Evolutionary conservation across 2,797 vertebrate species (phyloP).

Genomic region (Rhabdomys pumilio): DNA sequence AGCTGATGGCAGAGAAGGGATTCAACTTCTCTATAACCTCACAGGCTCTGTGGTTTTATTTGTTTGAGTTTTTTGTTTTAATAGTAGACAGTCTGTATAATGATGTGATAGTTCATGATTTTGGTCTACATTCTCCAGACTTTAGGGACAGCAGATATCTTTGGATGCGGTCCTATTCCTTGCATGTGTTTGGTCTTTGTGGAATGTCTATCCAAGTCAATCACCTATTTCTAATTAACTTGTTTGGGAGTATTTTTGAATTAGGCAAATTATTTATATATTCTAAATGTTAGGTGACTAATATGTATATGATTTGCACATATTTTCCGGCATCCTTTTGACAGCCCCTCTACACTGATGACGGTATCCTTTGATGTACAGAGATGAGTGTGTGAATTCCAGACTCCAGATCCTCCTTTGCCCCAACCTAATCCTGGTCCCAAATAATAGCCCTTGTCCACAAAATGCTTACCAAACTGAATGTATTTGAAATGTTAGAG

Average conservation of each 20-base stretch:
- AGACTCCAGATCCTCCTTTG: neutral
- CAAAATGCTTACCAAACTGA: neutral
- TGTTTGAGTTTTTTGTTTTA: neutral
- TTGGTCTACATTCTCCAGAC: neutral
- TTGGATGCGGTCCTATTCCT: neutral
- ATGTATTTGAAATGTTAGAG: conserved; percentile 26
- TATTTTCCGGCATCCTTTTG: neutral
- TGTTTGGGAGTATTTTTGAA: neutral
- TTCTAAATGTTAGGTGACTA: neutral
- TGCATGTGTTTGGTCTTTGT: neutral
- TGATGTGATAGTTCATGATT: neutral
- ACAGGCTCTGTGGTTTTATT: neutral
- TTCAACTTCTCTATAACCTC: neutral
- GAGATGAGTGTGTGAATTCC: neutral
- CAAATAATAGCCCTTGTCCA: neutral
- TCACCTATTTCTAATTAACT: neutral
- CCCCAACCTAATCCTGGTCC: neutral
- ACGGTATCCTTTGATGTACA: neutral
- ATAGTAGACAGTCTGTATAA: neutral
- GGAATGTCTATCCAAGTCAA: neutral
- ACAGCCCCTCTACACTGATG: neutral
- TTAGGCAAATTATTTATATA: conserved; percentile 10
- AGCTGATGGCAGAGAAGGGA: no score
- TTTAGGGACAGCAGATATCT: neutral
- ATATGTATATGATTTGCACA: neutral